phyloP scores from a whole-genome alignment of 2,797 vertebrate species.

The Helostoma temminkii region DNA sequence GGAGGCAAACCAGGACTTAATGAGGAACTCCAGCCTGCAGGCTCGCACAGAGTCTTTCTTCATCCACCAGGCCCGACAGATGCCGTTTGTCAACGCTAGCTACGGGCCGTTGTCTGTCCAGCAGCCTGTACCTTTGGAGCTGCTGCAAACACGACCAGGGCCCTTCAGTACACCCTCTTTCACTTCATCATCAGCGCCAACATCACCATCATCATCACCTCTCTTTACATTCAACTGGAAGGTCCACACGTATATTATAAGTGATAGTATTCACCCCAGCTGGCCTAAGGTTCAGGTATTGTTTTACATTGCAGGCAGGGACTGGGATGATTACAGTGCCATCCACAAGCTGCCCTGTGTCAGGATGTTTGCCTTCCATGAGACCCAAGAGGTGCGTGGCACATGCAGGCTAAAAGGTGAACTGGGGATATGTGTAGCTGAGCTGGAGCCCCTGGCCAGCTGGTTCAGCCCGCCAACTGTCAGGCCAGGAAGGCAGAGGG shows the following conservation, averaged over 20 bases:
- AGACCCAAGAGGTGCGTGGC: conserved; percentile 89
- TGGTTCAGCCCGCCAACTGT: conserved; percentile 88
- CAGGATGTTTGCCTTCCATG: conserved; percentile 87
- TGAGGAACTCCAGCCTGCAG: conserved; percentile 93
- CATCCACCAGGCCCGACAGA: conserved; percentile 87
- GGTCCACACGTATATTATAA: conserved; percentile 87
- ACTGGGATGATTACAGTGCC: conserved; percentile 88
- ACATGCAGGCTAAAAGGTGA: conserved; percentile 86
- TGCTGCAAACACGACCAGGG: conserved; percentile 79
- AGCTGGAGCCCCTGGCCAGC: conserved; percentile 86
- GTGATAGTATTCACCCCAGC: conserved; percentile 85
- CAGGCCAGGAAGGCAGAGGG: conserved; percentile 85
- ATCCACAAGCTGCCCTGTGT: conserved; percentile 86
- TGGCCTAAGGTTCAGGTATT: conserved; percentile 89
- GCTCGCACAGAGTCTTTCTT: conserved; percentile 92
- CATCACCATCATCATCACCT: conserved; percentile 54
- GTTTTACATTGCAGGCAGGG: conserved; percentile 86
- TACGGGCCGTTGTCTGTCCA: conserved; percentile 91
- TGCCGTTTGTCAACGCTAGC: conserved; percentile 88
- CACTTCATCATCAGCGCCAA: conserved; percentile 59
- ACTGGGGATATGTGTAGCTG: conserved; percentile 87
- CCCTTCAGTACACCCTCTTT: conserved; percentile 76
- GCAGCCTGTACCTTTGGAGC: conserved; percentile 88
- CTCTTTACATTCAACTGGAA: conserved; percentile 90
- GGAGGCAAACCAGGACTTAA: conserved; percentile 90